These are phyloP conservation scores for Acestrorhynchus altus DNA, from an alignment of 2,797 vertebrate species.

Conservation along the genomic window DNA sequence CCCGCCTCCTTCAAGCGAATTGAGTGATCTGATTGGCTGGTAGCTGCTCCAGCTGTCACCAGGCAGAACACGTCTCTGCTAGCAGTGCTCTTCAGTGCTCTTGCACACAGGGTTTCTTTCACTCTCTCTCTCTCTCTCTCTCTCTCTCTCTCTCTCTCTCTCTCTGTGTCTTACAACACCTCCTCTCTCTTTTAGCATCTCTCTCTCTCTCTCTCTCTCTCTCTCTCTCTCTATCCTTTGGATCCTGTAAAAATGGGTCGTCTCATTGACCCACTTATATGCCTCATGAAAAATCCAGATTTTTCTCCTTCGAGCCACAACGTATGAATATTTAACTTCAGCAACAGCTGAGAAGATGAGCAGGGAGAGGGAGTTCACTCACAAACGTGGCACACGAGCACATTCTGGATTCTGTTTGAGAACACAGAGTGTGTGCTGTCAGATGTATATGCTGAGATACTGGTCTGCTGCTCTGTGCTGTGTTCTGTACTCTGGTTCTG, in stretches of 20 bases:
- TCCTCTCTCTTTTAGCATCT: constrained; percentile 33
- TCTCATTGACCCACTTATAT: constrained; percentile 79
- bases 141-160: constrained; percentile 29
- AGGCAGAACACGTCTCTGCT: constrained; percentile 82
- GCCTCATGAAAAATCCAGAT: constrained; percentile 74
- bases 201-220: constrained; percentile 46
- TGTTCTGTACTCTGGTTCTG: no score
- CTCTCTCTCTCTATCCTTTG: constrained; percentile 57
- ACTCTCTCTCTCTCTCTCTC: constrained; percentile 4
- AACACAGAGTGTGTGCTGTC: no score
- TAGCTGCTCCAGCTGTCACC: constrained; percentile 80
- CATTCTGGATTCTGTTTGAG: neutral
- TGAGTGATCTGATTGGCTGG: constrained; percentile 74
- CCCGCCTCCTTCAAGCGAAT: constrained; percentile 74
- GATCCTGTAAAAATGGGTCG: constrained; percentile 74
- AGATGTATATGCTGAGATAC: no score
- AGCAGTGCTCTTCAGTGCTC: constrained; percentile 72
- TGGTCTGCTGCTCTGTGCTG: no score
- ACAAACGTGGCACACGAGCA: neutral
- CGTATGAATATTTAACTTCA: constrained; percentile 76
- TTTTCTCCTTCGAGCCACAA: constrained; percentile 66
- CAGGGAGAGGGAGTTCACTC: constrained; percentile 44
- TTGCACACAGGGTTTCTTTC: constrained; percentile 63
- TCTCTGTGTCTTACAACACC: constrained; percentile 58
- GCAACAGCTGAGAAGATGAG: constrained; percentile 66